Percentiles rank a stretch among this genome's conserved stretches.
These are phyloP conservation scores for Trachops cirrhosus DNA, from an alignment of 2,797 vertebrate genomes.

Conservation along the genomic window DNA sequence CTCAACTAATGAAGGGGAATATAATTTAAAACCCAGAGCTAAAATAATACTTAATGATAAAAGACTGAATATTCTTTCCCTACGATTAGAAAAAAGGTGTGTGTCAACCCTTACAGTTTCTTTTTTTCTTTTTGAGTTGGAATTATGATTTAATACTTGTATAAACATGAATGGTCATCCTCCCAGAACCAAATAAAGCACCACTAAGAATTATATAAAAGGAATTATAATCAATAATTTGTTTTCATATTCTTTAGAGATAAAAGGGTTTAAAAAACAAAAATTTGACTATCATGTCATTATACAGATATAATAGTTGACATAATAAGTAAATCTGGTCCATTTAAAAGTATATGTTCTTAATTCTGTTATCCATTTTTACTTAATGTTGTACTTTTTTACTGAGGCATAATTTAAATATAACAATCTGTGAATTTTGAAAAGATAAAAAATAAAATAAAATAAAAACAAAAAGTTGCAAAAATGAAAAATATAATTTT, in stretches of 20 bases:
- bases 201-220: constrained; percentile 55
- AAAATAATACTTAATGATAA: neutral
- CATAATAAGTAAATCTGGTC: neutral
- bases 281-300: neutral
- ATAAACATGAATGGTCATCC: neutral
- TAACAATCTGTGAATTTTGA: neutral
- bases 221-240: constrained; percentile 74
- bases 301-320: neutral
- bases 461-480: neutral
- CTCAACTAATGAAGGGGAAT: neutral
- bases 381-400: neutral
- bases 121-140: neutral
- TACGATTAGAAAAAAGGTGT: neutral
- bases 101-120: neutral
- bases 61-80: neutral
- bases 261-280: constrained; percentile 61
- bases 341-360: neutral
- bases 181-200: constrained; percentile 54
- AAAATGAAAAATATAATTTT: constrained; percentile 68
- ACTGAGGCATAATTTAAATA: neutral
- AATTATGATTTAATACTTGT: neutral
- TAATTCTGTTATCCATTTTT: neutral
- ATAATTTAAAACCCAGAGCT: neutral
- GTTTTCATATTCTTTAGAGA: constrained; percentile 69
- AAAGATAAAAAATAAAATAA: constrained; percentile 5